Evolutionary conservation across 2,797 vertebrate genomes (phyloP).

Genomic region (Tamandua tetradactyla): DNA sequence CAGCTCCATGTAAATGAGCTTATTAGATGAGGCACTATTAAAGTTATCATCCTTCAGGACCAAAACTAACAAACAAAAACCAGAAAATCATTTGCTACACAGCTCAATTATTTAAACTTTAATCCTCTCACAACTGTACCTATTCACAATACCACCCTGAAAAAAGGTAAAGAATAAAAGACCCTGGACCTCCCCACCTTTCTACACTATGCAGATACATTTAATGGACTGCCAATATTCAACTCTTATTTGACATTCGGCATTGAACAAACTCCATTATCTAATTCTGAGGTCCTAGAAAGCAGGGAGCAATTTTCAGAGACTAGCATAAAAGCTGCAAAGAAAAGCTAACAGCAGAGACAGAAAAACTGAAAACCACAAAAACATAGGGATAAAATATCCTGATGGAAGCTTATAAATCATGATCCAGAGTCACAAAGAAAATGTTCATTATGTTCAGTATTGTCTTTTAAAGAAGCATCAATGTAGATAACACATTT

Average conservation of each 20-base stretch:
- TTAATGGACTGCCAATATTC: neutral
- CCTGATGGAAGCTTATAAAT: neutral
- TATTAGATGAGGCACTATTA: neutral
- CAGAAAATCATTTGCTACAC: neutral
- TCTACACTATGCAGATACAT: neutral
- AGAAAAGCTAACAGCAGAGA: neutral
- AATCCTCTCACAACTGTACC: neutral
- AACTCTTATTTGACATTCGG: neutral
- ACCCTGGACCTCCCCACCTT: neutral
- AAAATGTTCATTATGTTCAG: neutral
- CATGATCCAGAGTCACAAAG: neutral
- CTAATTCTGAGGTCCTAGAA: conserved; percentile 31
- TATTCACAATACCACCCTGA: neutral
- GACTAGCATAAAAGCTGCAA: conserved; percentile 19
- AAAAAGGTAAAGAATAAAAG: neutral
- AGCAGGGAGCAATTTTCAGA: neutral
- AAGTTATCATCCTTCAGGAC: neutral
- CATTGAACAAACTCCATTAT: neutral
- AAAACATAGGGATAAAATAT: neutral
- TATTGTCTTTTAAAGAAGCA: conserved; percentile 11
- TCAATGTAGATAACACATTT: neutral
- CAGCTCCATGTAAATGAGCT: neutral
- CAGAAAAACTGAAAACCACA: neutral
- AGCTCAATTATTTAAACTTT: neutral
- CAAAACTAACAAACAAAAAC: neutral